These are phyloP conservation scores for Haliclona indistincta DNA, from an alignment of 37 sponge, comb jelly and placozoan genomes.

Conservation along the genomic window DNA sequence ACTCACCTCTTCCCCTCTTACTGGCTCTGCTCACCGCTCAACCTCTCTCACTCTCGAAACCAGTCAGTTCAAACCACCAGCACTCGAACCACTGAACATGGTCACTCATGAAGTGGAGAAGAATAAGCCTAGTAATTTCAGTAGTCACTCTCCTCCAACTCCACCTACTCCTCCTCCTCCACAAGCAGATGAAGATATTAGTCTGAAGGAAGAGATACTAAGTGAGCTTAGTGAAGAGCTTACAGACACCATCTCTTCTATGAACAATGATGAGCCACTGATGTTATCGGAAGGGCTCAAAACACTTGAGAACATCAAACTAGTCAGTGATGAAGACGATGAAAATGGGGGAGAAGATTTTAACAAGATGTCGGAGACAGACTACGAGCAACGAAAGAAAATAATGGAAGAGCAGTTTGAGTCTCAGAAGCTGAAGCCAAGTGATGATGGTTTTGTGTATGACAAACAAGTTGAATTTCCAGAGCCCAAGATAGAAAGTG, in stretches of 20 bases:
- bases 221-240: not conserved
- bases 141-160: no score
- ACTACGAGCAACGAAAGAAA: slow-evolving; percentile 35
- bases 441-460: slow-evolving; percentile 71
- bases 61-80: no score
- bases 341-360: slow-evolving; percentile 51
- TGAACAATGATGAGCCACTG: not conserved
- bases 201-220: slow-evolving; percentile 7
- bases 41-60: no score
- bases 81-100: no score
- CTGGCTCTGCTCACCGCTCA: no score
- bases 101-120: no score
- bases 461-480: slow-evolving; percentile 82
- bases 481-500: slow-evolving; percentile 56
- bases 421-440: slow-evolving; percentile 47
- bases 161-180: no score
- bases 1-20: no score
- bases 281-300: not conserved
- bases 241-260: not conserved
- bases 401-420: slow-evolving; percentile 76
- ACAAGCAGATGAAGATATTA: not conserved
- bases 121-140: no score
- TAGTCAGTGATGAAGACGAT: not conserved
- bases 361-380: slow-evolving; percentile 60
- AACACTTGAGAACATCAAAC: not conserved